phyloP scores from a whole-genome alignment of 2,888 invertebrate genomes.

The Eupithecia dodoneata region DNA sequence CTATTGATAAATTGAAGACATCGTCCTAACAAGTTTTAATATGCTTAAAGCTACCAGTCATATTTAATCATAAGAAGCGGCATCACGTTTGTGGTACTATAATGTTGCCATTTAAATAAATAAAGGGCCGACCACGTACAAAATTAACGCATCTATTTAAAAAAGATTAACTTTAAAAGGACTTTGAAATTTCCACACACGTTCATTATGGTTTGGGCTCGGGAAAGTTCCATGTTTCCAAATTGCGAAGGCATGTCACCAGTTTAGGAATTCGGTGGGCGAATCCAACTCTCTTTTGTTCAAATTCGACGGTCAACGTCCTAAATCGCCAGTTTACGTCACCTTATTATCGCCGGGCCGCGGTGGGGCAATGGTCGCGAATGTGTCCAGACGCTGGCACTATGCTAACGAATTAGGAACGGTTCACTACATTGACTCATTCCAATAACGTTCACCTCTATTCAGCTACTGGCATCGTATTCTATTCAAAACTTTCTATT shows the following conservation, averaged over 20 bases:
- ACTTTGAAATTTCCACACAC: conserved; percentile 11
- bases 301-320: conserved; percentile 66
- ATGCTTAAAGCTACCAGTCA: neutral
- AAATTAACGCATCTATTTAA: neutral
- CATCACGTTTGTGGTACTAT: neutral
- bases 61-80: neutral
- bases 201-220: neutral
- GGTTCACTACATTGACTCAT: conserved; percentile 57
- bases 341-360: conserved; percentile 57
- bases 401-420: conserved; percentile 68
- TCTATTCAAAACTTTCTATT: conserved; percentile 45
- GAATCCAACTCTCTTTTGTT: conserved; percentile 60
- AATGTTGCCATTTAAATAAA: neutral
- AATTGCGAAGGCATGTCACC: conserved; percentile 34
- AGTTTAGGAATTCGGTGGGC: conserved; percentile 41
- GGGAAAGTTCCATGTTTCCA: conserved; percentile 36
- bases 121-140: neutral
- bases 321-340: conserved; percentile 67
- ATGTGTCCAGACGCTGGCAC: conserved; percentile 63
- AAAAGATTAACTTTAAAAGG: neutral
- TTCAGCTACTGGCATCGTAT: conserved; percentile 48
- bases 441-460: conserved; percentile 57
- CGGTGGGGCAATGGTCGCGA: conserved; percentile 55
- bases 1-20: conserved; percentile 9
- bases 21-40: conserved; percentile 21